phyloP scores from a whole-genome alignment of 2,888 invertebrate species.

The Papilio gigon region DNA sequence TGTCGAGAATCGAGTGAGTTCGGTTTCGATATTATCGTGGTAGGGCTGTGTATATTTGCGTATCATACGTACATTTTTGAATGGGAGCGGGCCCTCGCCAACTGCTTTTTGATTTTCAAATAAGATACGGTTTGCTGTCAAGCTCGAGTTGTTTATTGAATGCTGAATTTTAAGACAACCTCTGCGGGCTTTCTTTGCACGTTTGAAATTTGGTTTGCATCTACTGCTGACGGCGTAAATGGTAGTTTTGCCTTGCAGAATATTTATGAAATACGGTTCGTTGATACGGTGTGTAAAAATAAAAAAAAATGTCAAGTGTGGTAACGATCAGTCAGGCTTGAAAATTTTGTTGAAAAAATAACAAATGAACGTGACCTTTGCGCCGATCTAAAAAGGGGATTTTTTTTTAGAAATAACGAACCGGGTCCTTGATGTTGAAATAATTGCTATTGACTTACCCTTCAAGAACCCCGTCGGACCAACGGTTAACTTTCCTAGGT shows the following conservation, averaged over 20 bases:
- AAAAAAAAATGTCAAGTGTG: constrained; percentile 25
- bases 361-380: constrained; percentile 31
- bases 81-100: constrained; percentile 51
- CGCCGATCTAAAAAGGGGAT: constrained; percentile 20
- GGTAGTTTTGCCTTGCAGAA: background rate
- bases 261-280: background rate
- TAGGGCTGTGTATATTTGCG: constrained; percentile 52
- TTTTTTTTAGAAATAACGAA: constrained; percentile 26
- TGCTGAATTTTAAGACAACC: constrained; percentile 46
- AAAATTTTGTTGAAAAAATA: constrained; percentile 11
- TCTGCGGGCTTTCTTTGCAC: constrained; percentile 42
- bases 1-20: constrained; percentile 20
- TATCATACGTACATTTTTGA: constrained; percentile 55
- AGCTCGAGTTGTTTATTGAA: constrained; percentile 51
- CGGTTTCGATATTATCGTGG: constrained; percentile 47
- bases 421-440: constrained; percentile 13
- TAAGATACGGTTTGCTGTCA: constrained; percentile 65
- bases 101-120: constrained; percentile 68
- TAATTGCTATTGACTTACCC: constrained; percentile 24
- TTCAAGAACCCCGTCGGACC: background rate
- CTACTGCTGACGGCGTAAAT: constrained; percentile 7
- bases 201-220: constrained; percentile 43
- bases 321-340: constrained; percentile 1
- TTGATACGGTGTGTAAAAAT: constrained; percentile 22
- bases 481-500: background rate